These are phyloP conservation scores for Trachurus trachurus DNA, from an alignment of 2,797 vertebrate genomes.

Conservation along the genomic window DNA sequence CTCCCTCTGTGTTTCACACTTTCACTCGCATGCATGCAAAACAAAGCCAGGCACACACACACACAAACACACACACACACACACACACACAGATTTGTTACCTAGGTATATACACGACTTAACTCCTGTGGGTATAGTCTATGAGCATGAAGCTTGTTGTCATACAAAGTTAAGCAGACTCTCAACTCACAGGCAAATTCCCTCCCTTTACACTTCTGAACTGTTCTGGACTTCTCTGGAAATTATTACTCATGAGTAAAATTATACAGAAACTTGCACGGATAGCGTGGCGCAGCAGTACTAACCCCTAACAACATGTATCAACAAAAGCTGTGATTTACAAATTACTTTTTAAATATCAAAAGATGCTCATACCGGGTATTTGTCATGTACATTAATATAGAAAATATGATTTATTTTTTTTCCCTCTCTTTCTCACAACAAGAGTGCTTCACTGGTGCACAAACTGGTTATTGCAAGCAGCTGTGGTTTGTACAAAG, in stretches of 20 bases:
- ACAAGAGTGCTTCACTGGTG: slow-evolving; percentile 26
- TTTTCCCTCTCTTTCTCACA: slow-evolving; percentile 29
- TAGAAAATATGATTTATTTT: slow-evolving; percentile 36
- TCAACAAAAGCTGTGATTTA: slow-evolving; percentile 61
- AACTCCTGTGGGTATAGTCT: slow-evolving; percentile 56
- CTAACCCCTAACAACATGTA: slow-evolving; percentile 62
- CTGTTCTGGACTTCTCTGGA: slow-evolving; percentile 68
- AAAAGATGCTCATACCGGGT: slow-evolving; percentile 59
- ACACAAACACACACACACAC: slow-evolving; percentile 9
- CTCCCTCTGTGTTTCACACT: slow-evolving; percentile 67
- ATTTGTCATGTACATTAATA: slow-evolving; percentile 53
- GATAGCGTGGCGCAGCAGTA: slow-evolving; percentile 60
- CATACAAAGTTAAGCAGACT: slow-evolving; percentile 60
- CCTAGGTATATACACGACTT: slow-evolving; percentile 76
- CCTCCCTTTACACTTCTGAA: slow-evolving; percentile 71
- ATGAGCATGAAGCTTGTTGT: slow-evolving; percentile 61
- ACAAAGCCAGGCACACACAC: slow-evolving; percentile 49
- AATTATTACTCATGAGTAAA: slow-evolving; percentile 73
- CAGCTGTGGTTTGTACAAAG: slow-evolving; percentile 41
- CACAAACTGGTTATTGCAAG: slow-evolving; percentile 51
- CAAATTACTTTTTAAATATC: slow-evolving; percentile 41
- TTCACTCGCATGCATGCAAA: slow-evolving; percentile 59
- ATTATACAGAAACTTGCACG: slow-evolving; percentile 71
- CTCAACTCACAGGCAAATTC: slow-evolving; percentile 58
- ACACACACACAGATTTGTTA: slow-evolving; percentile 60